Base-by-base conservation (phyloP, 2,888 invertebrate species). In the Drosophila formosana region DNA sequence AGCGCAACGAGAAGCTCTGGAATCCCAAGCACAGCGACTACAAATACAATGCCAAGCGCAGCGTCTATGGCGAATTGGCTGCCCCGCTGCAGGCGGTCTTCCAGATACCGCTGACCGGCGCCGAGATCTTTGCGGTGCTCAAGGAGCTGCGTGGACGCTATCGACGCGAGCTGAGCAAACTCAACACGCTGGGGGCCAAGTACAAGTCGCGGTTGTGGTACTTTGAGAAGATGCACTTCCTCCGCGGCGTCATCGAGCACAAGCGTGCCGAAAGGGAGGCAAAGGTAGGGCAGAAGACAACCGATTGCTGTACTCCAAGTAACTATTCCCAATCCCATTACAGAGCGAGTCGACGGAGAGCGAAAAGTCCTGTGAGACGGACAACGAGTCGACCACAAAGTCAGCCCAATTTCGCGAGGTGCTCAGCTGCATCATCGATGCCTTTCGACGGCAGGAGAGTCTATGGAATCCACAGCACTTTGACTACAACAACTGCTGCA, bases 21-120 rank as follows among this genome's bases (percentile, higher is more conserved):
- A 89, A 91, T 69, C 91, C 90, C 26, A 75, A 89, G 13, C 87
- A 91, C 73, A 70, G 81, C 3, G 80, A 83, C n/a, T 91, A 90
- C 63, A 90, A 89, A 66, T 90, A 90, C 64, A 90, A 90, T 76
- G 80, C 87, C 3, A 88, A 88, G 51, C 77, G 83, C 4, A 84
- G 78, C 11, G 66, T 89, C 25, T 91, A 87, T 13, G 71, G 81
- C 4, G 87, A 90, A 13, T 63, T 91, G 30, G 82, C 84, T 0
- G 80, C 72, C 0, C 83, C 89, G 1, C 68, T 91, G 23, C 62
- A 85, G 30, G 58, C 72, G 7, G 78, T 82, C 50, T 84, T 79
- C 26, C 67, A 86, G n/a, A 72, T 89, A 25, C 77, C 83, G 28
- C 63, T 91, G 25, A 85, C 81, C 0, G 90, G 87, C 0, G 62